Base-by-base conservation (phyloP, 1,140 invertebrate genomes). In the Thaumatotibia leucotreta region DNA sequence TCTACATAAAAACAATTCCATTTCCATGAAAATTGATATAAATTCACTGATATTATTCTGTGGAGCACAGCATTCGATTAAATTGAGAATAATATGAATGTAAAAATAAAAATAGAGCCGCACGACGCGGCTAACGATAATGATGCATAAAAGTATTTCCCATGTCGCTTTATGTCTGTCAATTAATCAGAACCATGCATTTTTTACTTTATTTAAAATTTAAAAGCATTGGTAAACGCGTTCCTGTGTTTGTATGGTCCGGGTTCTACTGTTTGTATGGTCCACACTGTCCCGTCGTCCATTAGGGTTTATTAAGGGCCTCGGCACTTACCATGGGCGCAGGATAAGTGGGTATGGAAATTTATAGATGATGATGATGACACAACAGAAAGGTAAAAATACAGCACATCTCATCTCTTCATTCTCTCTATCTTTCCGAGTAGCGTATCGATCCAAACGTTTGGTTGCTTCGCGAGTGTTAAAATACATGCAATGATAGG, bases 61-160 rank as follows among this genome's bases (percentile, higher is more conserved):
- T 45, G n/a, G 17, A 45, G 39, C 20, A 17, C 52, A 31, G 24
- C 52, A 29, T 58, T 58, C 52, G 14, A 27, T 24, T 58, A 58
- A 58, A 58, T 54, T 54, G 27, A 54, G 35, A 39, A 39, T 45
- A 58, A 58, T 14, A 58, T 20, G 14, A 24, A 27, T 14, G 52
- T 58, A 5, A 24, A 54, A 24, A 58, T 14, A 24, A 54, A 24
- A 58, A 58, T 58, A 58, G 52, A 58, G 52, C 23, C 14, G 52
- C 23, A 58, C 50, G 4, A 14, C 50, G 50, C 11, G 20, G 52
- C 24, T 58, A 58, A 58, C 52, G 52, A 58, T 58, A 58, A 58
- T 58, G 88, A 86, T 74, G 75, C 79, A 78, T 81, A 86, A 88
- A 90, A 88, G 88, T 90, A 86, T 88, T 90, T 88, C 73, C 70